These are phyloP conservation scores for Rhodophaea formosa DNA, from an alignment of 2,888 invertebrate genomes.

Conservation along the genomic window DNA sequence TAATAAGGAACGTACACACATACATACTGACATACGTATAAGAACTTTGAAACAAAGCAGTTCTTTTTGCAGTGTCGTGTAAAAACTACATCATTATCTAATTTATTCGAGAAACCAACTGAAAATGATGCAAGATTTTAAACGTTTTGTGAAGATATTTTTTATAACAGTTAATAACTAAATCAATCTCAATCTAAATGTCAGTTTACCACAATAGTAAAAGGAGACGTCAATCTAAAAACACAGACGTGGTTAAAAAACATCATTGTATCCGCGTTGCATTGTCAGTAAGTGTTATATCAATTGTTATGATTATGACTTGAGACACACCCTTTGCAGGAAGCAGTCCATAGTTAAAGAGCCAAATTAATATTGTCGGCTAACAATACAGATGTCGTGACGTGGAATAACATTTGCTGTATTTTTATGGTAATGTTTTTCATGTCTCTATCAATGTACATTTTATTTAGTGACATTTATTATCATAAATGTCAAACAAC, in stretches of 20 bases:
- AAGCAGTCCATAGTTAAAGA: background rate
- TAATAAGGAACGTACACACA: too few relatives aligned
- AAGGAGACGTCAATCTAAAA: background rate
- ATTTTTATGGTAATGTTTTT: conserved; percentile 6
- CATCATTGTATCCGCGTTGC: conserved; percentile 4
- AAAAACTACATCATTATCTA: too few relatives aligned
- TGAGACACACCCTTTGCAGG: conserved; percentile 7
- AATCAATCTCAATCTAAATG: background rate
- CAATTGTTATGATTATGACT: conserved; percentile 2
- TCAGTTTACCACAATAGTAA: background rate
- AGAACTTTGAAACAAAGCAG: too few relatives aligned
- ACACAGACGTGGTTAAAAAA: background rate
- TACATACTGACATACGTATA: too few relatives aligned
- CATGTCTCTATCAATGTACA: conserved; percentile 1
- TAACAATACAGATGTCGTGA: conserved; percentile 11
- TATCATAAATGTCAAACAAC: too few relatives aligned
- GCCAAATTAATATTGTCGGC: conserved; percentile 1
- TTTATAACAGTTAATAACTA: background rate
- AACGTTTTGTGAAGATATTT: background rate
- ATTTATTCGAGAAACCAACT: too few relatives aligned
- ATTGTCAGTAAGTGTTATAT: background rate
- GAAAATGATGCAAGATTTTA: too few relatives aligned
- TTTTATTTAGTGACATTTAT: background rate
- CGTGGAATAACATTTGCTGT: background rate
- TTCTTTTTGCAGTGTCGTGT: too few relatives aligned